Conservation (phyloP, 2,797 vertebrate genomes). For the Sphenopsis melanotis region DNA sequence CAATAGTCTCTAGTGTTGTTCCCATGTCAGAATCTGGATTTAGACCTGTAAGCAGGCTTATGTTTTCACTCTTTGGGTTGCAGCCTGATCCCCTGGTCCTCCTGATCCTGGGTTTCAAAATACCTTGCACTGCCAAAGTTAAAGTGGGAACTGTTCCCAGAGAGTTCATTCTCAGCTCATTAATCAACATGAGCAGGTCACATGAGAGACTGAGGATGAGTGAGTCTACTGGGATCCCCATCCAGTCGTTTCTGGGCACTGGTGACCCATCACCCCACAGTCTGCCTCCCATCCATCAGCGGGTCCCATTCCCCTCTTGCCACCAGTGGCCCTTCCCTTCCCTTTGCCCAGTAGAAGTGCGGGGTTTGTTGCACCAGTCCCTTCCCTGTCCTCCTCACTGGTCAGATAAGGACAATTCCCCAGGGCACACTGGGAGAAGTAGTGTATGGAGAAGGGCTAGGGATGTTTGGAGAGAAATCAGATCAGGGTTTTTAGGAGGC, state of each 20-base stretch:
- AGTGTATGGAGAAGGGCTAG: neutral
- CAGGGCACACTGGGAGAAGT: neutral
- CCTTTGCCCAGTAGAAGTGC: neutral
- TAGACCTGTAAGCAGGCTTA: neutral
- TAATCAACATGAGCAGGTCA: neutral
- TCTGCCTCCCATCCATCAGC: neutral
- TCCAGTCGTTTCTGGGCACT: neutral
- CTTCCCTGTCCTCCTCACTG: neutral
- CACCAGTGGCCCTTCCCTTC: neutral
- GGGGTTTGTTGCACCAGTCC: neutral
- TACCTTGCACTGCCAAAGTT: conserved; percentile 1
- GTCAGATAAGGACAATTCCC: neutral
- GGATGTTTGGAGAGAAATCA: neutral
- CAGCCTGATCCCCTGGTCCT: neutral
- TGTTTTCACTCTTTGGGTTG: neutral
- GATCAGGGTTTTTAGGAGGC: neutral
- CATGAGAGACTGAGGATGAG: neutral
- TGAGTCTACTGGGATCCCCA: neutral
- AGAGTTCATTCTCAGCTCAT: conserved; percentile 10
- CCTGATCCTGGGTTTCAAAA: conserved; percentile 18
- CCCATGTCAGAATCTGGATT: neutral
- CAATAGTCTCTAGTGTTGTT: neutral
- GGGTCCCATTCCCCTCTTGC: neutral
- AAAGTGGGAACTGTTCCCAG: conserved; percentile 7
- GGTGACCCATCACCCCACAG: neutral